Conservation (phyloP, 2,113 vertebrate genomes). For the Clarias magur region DNA sequence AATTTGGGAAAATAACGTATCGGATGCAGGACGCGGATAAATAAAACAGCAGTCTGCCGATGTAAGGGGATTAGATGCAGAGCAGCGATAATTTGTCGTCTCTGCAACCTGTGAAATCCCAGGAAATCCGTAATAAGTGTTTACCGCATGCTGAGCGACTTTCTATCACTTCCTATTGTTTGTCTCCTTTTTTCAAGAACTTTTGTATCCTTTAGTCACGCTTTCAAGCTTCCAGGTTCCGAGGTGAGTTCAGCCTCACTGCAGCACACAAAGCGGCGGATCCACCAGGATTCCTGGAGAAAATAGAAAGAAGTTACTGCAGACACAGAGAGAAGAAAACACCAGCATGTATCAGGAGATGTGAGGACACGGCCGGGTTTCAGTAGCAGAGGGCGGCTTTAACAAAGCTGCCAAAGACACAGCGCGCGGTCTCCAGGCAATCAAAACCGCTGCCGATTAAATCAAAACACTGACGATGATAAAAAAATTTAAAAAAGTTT, state of each 20-base stretch:
- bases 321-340: neutral
- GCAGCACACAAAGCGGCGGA: too few species aligned
- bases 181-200: neutral
- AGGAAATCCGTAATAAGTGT: conserved; percentile 67
- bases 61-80: conserved; percentile 55
- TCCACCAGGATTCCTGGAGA: neutral
- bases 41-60: conserved; percentile 55
- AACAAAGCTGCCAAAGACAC: neutral
- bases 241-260: neutral
- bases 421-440: neutral
- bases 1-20: conserved; percentile 1
- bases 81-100: conserved; percentile 46
- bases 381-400: neutral
- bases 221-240: neutral
- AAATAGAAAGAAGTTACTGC: neutral
- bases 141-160: conserved; percentile 70
- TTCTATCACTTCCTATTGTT: neutral
- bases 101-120: conserved; percentile 59
- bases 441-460: neutral
- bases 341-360: neutral
- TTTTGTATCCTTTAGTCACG: neutral
- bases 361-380: neutral
- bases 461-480: neutral
- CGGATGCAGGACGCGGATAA: conserved; percentile 60
- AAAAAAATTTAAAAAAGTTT: neutral